These are phyloP conservation scores for Paramormyrops kingsleyae DNA, from an alignment of 2,113 vertebrate genomes.

Conservation along the genomic window DNA sequence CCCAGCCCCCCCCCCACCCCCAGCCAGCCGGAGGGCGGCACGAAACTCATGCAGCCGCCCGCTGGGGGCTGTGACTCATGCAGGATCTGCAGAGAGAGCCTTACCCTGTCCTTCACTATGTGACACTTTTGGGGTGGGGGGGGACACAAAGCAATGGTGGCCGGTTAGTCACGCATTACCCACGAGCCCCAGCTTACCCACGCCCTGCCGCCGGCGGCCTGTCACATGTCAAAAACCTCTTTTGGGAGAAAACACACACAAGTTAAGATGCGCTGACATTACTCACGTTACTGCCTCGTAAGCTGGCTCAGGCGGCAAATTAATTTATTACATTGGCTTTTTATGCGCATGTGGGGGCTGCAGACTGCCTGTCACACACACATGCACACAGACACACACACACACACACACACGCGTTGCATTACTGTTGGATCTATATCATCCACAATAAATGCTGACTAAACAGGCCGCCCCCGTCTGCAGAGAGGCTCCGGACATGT, in stretches of 20 bases:
- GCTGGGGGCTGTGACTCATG: conserved; percentile 48
- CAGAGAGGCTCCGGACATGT: conserved; percentile 29
- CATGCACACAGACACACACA: conserved; percentile 7
- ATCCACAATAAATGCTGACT: conserved; percentile 12
- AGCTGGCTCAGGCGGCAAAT: neutral
- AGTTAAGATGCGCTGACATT: neutral
- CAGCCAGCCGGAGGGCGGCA: neutral
- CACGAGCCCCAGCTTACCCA: neutral
- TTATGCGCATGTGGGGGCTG: conserved; percentile 2
- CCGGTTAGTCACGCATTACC: conserved; percentile 44
- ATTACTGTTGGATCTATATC: neutral
- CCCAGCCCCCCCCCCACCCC: neutral
- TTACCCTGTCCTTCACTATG: conserved; percentile 72
- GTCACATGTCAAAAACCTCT: neutral
- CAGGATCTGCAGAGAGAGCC: conserved; percentile 53
- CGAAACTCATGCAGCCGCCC: conserved; percentile 37
- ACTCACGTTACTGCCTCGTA: neutral
- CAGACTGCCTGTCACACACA: neutral
- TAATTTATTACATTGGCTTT: conserved; percentile 1
- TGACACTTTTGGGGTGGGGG: conserved; percentile 61
- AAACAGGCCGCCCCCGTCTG: neutral
- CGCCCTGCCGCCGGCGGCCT: neutral
- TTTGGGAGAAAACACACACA: neutral
- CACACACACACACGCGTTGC: neutral
- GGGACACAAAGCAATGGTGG: conserved; percentile 58